Conservation (phyloP, 2,113 vertebrate genomes). For the Lathamus discolor region DNA sequence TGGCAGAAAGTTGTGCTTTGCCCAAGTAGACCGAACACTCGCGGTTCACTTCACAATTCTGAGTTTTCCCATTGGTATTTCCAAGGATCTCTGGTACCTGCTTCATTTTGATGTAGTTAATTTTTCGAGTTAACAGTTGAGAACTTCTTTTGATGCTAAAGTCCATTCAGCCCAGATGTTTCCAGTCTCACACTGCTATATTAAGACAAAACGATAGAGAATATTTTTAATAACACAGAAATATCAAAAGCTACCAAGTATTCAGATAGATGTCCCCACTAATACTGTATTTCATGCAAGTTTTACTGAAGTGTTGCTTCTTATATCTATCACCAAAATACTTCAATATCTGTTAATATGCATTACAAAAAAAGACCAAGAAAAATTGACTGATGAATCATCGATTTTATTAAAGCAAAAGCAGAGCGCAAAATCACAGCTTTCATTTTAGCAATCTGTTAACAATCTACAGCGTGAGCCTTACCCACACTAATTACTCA, state of each 20-base stretch:
- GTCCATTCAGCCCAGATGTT: slow-evolving; percentile 77
- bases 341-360: not conserved
- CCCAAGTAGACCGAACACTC: slow-evolving; percentile 89
- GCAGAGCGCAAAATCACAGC: not conserved
- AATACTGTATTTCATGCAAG: not conserved
- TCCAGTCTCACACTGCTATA: slow-evolving; percentile 73
- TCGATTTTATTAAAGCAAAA: not conserved
- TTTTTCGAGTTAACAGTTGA: slow-evolving; percentile 84
- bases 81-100: slow-evolving; percentile 87
- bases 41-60: slow-evolving; percentile 81
- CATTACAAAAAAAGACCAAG: not conserved
- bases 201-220: slow-evolving; percentile 17
- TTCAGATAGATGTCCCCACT: not conserved
- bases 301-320: not conserved
- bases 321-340: not conserved
- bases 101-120: slow-evolving; percentile 89
- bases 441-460: not conserved
- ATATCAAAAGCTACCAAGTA: not conserved
- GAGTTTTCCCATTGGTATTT: slow-evolving; percentile 76
- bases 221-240: not conserved
- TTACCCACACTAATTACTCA: not conserved
- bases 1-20: slow-evolving; percentile 86
- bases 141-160: slow-evolving; percentile 81
- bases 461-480: not conserved
- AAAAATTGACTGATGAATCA: not conserved